These are phyloP conservation scores for Naja naja DNA, from an alignment of 2,113 vertebrate species.

Conservation along the genomic window DNA sequence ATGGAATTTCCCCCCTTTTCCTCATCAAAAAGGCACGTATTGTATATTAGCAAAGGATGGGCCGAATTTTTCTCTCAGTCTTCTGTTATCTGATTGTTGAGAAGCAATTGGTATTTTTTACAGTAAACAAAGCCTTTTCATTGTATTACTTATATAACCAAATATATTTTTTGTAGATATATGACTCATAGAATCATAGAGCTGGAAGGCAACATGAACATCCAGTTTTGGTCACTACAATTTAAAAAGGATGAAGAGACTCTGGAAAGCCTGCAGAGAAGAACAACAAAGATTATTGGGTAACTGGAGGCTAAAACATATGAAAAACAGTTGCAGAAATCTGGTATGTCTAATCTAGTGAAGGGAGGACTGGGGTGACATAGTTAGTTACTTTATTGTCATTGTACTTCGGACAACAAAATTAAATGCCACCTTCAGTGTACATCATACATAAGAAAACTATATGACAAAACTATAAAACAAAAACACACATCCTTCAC, in stretches of 20 bases:
- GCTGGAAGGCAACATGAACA: neutral
- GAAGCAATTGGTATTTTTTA: neutral
- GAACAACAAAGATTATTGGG: neutral
- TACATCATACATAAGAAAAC: too few relatives aligned
- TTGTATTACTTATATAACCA: neutral
- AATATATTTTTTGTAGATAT: constrained; percentile 19
- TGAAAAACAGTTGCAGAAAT: neutral
- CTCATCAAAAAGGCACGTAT: neutral
- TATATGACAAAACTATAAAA: too few relatives aligned
- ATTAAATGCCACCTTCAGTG: too few relatives aligned
- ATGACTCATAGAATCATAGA: neutral
- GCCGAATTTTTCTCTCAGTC: constrained; percentile 19
- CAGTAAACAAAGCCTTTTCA: constrained; percentile 14
- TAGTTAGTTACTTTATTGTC: too few relatives aligned
- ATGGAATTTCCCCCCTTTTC: neutral
- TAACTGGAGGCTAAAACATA: neutral
- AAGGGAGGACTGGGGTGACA: neutral
- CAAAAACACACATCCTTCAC: too few relatives aligned
- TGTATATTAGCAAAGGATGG: neutral
- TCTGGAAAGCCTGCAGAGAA: neutral
- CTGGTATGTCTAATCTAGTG: neutral
- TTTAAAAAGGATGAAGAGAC: neutral
- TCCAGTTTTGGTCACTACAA: neutral
- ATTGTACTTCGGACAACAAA: too few relatives aligned
- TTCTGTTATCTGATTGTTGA: constrained; percentile 9